phyloP scores from a whole-genome alignment of 2,113 vertebrate species.

The Bubalus kerabau region DNA sequence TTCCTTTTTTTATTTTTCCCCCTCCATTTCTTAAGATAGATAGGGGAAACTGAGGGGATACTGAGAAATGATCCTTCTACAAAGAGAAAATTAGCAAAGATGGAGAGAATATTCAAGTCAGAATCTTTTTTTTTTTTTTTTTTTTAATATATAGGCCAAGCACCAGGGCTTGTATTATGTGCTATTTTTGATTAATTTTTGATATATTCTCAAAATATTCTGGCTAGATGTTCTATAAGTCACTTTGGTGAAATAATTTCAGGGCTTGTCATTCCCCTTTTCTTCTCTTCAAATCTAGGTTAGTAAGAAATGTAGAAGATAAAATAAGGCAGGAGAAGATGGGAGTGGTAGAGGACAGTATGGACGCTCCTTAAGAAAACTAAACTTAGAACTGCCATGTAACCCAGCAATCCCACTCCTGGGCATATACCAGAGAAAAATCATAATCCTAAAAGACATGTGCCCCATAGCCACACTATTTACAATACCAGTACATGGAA shows the following conservation, averaged over 20 bases:
- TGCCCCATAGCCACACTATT: background rate
- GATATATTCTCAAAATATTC: background rate
- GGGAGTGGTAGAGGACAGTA: background rate
- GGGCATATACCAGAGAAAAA: background rate
- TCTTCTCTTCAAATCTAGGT: background rate
- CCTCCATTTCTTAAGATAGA: background rate
- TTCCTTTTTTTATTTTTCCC: background rate
- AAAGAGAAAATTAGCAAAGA: background rate
- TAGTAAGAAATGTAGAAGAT: background rate
- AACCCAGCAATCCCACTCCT: background rate
- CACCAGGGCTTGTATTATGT: background rate
- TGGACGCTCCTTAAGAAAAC: background rate
- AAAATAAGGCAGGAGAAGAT: background rate
- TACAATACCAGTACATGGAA: background rate
- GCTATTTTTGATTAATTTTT: background rate
- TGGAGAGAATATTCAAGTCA: background rate
- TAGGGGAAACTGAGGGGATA: background rate
- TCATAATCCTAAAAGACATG: background rate
- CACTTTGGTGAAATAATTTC: background rate
- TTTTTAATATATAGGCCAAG: background rate
- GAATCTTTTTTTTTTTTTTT: background rate
- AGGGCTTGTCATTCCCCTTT: background rate
- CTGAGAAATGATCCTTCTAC: background rate
- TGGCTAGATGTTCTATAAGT: background rate
- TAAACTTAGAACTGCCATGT: background rate